A percentile compares a stretch with the other conserved stretches of the same genome.
These are phyloP conservation scores for Thymelicus sylvestris DNA, from an alignment of 2,888 invertebrate genomes.

Conservation along the genomic window DNA sequence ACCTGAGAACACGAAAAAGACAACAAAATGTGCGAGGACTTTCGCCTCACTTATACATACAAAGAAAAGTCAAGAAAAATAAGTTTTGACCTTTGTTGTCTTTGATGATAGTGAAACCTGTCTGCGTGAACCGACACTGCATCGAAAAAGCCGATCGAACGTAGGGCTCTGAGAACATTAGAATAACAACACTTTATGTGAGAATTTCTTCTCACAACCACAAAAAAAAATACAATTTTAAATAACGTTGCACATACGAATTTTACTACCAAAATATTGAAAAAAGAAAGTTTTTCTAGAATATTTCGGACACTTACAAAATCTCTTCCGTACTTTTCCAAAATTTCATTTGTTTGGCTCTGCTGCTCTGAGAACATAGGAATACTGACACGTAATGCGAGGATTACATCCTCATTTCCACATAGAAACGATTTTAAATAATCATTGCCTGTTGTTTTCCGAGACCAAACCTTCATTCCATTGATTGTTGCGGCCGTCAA, in stretches of 20 bases:
- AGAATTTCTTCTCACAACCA: not conserved
- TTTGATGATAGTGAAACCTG: not conserved
- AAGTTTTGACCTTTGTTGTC: not conserved
- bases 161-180: not conserved
- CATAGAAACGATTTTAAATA: too few relatives aligned
- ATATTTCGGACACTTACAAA: too few relatives aligned
- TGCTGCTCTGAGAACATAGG: too few relatives aligned
- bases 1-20: not conserved
- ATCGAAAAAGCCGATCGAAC: not conserved
- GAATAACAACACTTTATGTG: constrained; percentile 1
- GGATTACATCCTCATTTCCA: too few relatives aligned
- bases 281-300: too few relatives aligned
- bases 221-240: not conserved
- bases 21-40: not conserved
- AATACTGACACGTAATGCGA: too few relatives aligned
- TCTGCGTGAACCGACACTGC: not conserved
- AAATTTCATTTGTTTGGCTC: too few relatives aligned
- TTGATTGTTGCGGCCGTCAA: too few relatives aligned
- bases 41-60: not conserved
- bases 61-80: not conserved
- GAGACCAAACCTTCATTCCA: too few relatives aligned
- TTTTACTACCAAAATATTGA: too few relatives aligned
- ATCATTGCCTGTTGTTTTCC: too few relatives aligned
- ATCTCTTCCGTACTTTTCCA: too few relatives aligned
- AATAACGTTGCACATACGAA: not conserved